Conservation (phyloP, 1,140 invertebrate species). For the Cotesia typhae region DNA sequence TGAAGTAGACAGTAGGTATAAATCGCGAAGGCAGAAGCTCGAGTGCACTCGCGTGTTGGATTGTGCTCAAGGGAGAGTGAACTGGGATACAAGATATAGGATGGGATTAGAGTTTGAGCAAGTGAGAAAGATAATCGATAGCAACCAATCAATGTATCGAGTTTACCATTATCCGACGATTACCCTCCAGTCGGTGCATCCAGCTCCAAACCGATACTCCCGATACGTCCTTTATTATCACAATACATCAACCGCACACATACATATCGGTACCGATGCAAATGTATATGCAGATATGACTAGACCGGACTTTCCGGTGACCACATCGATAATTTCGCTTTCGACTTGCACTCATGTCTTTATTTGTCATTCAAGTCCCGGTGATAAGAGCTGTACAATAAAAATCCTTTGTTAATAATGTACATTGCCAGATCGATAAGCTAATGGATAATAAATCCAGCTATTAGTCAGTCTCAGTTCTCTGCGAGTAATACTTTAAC, state of each 20-base stretch:
- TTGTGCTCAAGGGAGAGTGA: constrained; percentile 4
- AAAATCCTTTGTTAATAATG: too few relatives aligned
- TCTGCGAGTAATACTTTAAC: too few relatives aligned
- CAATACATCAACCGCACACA: not conserved
- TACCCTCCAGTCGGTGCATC: constrained; percentile 17
- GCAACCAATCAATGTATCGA: constrained; percentile 21
- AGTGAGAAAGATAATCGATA: constrained; percentile 24
- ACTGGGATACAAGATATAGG: too few relatives aligned
- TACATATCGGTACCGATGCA: not conserved
- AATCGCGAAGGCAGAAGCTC: constrained; percentile 27
- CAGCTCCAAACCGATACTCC: not conserved
- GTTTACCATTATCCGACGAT: constrained; percentile 32
- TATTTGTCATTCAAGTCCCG: too few relatives aligned
- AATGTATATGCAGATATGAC: not conserved
- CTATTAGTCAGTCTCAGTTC: constrained; percentile 15
- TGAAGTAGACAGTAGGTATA: constrained; percentile 30
- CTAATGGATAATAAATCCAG: constrained; percentile 19
- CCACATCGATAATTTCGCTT: constrained; percentile 1
- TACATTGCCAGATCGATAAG: too few relatives aligned
- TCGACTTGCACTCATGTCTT: too few relatives aligned
- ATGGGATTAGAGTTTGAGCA: constrained; percentile 43
- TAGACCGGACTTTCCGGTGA: not conserved
- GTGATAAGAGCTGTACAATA: too few relatives aligned
- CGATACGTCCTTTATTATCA: too few relatives aligned
- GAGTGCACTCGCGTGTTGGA: constrained; percentile 38